Base-by-base conservation (phyloP, 2,888 invertebrate species). In the Odontocolon sp. region DNA sequence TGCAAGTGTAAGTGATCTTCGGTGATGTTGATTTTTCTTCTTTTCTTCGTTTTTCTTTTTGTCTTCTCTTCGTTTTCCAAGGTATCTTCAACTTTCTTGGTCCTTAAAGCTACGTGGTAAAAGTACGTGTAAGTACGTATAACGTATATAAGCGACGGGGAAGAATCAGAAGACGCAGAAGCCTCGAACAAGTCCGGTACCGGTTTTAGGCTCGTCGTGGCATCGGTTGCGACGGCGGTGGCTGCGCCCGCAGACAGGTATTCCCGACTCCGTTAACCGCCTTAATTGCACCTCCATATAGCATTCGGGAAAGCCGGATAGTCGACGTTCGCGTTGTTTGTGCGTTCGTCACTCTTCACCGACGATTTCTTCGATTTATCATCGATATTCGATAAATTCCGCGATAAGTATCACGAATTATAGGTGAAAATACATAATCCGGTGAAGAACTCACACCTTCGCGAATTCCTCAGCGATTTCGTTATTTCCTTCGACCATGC, bases 191-290 rank as follows among this genome's bases (percentile, higher is more conserved):
- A 84, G 81, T 85, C 82, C 80, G 82, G 81, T 87, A 87, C 87
- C 87, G 87, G 87, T 86, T 87, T 87, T 85, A 82, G 83, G 81
- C 78, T 81, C 76, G 69, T 52, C 66, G 66, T 71, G 50, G 57
- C 61, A 40, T 70, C 66, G 64, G 63, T 61, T 38, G 67, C 57
- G 70, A 67, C 33, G 69, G 59, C 66, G 74, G 57, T 70, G 67
- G 68, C 77, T 76, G 71, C 68, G 68, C 45, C 68, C 67, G 80
- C 82, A 81, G 85, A 83, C 86, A 84, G 87, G 85, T 85, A 87
- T 87, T 85, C 84, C 84, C 81, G 78, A 81, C 84, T 86, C 87
- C 87, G 86, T 87, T 86, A 86, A 84, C 83, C 84, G 83, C 81
- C 82, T 85, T 84, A 82, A 86, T 86, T 84, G 84, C 85, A 79